Base-by-base conservation (phyloP, 2,797 vertebrate genomes). In the Momotus momota region DNA sequence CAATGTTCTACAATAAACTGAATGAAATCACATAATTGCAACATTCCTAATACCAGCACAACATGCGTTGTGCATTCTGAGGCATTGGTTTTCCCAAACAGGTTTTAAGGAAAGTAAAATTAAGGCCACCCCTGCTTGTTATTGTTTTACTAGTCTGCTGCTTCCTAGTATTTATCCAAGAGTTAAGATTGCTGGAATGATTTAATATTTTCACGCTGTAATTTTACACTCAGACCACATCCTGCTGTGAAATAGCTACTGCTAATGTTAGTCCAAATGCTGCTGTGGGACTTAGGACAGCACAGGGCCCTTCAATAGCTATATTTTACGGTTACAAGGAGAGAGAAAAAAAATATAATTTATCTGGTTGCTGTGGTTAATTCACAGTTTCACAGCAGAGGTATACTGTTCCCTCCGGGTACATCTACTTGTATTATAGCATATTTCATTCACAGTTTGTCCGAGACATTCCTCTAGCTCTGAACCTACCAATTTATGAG, bases 331-430 rank as follows among this genome's bases (percentile, higher is more conserved):
- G 94, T 77, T 96, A 80, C 78, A 95, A 90, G 93, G 80, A 94
- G 90, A 93, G 73, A 90, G 85, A 55, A 91, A 94, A 95, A 78
- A 96, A 80, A 74, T 86, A 92, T 92, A 93, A 97, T 96, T 96
- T 93, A 95, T 95, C 96, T 95, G 90, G 64, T 86, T 84, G 88
- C 92, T 93, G 91, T 84, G 86, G 93, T 92, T 96, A 94, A 96
- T 94, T 95, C 94, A 90, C 90, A 96, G 93, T 95, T 94, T 96
- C 93, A 93, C 83, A 93, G 91, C 60, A 95, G 93, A 96, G 46
- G 83, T 85, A 82, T 80, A 94, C 82, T 57, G 90, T 85, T 88
- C 95, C 94, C 96, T 93, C 64, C 3, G 81, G 95, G 81, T 95
- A 88, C 90, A 94, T 95, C 90, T 61, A 82, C 80, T 86, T 90